Base-by-base conservation (phyloP, 2,888 invertebrate species). In the Elysia crispata region DNA sequence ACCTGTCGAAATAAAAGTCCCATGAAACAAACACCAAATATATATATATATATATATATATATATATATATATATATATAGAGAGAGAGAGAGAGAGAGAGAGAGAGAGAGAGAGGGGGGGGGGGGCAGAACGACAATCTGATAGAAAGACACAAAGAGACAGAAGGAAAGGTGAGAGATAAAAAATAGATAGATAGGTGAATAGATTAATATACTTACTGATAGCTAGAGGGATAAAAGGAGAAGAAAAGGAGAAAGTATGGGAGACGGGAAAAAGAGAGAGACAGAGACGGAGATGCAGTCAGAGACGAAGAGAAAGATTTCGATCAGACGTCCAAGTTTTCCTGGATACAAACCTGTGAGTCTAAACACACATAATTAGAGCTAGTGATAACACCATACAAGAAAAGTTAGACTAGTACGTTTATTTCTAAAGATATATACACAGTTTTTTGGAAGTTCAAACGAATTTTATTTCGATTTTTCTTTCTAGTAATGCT, bases 71-170 rank as follows among this genome's bases (percentile, higher is more conserved):
- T n/a, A n/a, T n/a, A n/a, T n/a, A n/a, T n/a, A n/a, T n/a, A 49
- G 50, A 28, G 57, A 50, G 25, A 50, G 25, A 33, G 64, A 77
- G 49, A 30, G 76, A 81, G 1, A 75, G 77, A 74, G 50, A 67
- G 66, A 76, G 33, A 75, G 20, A 18, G 60, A 75, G 15, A 23
- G 49, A n/a, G 76, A 33, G 28, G 41, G 33, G 15, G 64, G n/a
- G 25, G 50, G 33, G 25, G 33, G n/a, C 3, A 28, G 62, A 28
- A 57, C 18, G 50, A 15, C 25, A 49, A 8, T 6, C 28, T 49
- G n/a, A 31, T 20, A 76, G 66, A 76, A 28, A 54, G 57, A 75
- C 49, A 57, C n/a, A n/a, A n/a, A n/a, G n/a, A n/a, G n/a, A n/a
- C n/a, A n/a, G n/a, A n/a, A n/a, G n/a, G n/a, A n/a, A n/a, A n/a